phyloP scores from a whole-genome alignment of 2,888 invertebrate species.

The Arctia plantaginis region DNA sequence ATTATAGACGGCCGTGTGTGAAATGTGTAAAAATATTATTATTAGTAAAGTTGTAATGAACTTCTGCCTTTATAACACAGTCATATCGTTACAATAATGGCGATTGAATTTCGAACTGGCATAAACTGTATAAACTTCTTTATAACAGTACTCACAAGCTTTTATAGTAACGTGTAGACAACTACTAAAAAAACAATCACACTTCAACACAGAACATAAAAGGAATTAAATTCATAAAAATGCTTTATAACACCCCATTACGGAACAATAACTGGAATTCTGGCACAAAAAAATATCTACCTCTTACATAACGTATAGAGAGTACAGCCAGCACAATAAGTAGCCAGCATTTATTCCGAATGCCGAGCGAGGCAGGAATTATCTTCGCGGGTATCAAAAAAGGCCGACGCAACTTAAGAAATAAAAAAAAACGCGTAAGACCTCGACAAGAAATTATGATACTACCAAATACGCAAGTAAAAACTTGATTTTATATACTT shows the following conservation, averaged over 20 bases:
- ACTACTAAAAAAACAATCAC: slow-evolving; percentile 41
- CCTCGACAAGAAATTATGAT: slow-evolving; percentile 82
- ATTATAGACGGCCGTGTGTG: too few relatives aligned
- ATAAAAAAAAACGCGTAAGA: slow-evolving; percentile 65
- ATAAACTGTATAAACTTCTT: slow-evolving; percentile 7
- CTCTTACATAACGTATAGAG: slow-evolving; percentile 61
- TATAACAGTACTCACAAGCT: neutral
- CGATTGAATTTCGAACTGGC: slow-evolving; percentile 15
- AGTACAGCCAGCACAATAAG: slow-evolving; percentile 62
- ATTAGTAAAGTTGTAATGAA: neutral
- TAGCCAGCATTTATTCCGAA: slow-evolving; percentile 69
- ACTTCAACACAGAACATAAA: slow-evolving; percentile 45
- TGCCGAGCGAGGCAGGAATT: slow-evolving; percentile 69
- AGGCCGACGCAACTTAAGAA: slow-evolving; percentile 61
- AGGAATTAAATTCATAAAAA: slow-evolving; percentile 64
- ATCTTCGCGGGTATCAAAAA: slow-evolving; percentile 76
- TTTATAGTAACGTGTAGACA: slow-evolving; percentile 6
- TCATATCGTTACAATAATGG: slow-evolving; percentile 16
- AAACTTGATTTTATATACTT: slow-evolving; percentile 69
- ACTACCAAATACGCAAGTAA: slow-evolving; percentile 81
- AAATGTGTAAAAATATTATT: neutral
- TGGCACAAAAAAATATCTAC: slow-evolving; percentile 56
- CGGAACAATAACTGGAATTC: slow-evolving; percentile 65
- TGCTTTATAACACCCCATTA: slow-evolving; percentile 73
- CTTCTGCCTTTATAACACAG: slow-evolving; percentile 17